Evolutionary conservation across 2,888 invertebrate genomes (phyloP), one percentile per base, ranked within the genome.

Genomic region (Panopea generosa): DNA sequence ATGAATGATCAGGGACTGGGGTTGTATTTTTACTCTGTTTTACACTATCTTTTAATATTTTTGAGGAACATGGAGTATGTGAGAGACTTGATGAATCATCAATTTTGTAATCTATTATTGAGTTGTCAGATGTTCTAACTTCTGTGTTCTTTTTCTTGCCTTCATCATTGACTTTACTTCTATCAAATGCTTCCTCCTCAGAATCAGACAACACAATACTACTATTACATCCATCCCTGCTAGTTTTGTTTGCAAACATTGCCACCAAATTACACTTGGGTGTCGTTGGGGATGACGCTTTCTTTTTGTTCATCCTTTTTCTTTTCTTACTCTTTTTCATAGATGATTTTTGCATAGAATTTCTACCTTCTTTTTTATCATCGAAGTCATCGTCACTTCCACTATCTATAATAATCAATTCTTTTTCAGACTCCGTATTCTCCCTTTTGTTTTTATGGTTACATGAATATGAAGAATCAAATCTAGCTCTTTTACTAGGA

Each of bases 311-410:
- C 6, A 4, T 45, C 16, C 45, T 45, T 20, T 45, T 45, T 20
- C 29, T 72, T 71, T 20, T 43, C 40, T 14, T 43, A n/a, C 26
- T 57, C 38, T 33, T 71, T 59, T 29, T 52, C 9, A 16, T 55
- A 24, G 43, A 43, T 4, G 38, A 52, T 33, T 57, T 57, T 22
- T 55, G 40, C 11, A 18, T 43, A 26, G 67, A 52, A 38, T 61
- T 65, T 33, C 53, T 60, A 2, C n/a, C 16, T 6, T n/a, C 4
- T 29, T 38, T 29, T 16, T 22, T 20, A 20, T 52, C 56, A 63
- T 59, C 65, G 68, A 79, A 79, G 18, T 74, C 78, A 14, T 72
- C 72, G 63, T 79, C 78, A 65, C 53, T 60, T 16, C 45, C 67
- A 73, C 74, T 79, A 14, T 75, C 60, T 24, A 79, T 67, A 3